Base-by-base conservation (phyloP, 2,113 vertebrate genomes). In the Camelus bactrianus region DNA sequence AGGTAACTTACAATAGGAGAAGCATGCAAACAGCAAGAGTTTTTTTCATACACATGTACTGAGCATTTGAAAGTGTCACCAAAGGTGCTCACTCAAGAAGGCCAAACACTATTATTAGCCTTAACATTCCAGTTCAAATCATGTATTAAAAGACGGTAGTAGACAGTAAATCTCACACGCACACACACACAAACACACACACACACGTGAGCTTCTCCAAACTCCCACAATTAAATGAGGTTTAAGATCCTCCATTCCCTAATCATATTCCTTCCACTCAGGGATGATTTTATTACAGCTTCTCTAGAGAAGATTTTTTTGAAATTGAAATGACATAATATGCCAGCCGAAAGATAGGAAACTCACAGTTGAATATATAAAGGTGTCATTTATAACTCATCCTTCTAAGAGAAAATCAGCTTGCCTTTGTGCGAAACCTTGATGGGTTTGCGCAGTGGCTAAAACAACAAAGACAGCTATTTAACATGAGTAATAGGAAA, bases 321-420 rank as follows among this genome's bases (percentile, higher is more conserved):
- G 3, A 81, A 91, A 93, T 87, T 82, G 58, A 95, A 96, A 93
- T 93, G 91, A 89, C 77, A 94, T 92, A 83, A 30, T 91, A 94
- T 38, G 73, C 77, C 64, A 75, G 52, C 24, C 64, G 54, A 95
- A 83, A 93, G 83, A 96, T 54, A 83, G 80, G 62, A 94, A 82
- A 69, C 72, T 89, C 77, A 77, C 32, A 42, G 54, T n/a, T 94
- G 69, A 84, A 42, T 83, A 85, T 46, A 93, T 42, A 89, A 60
- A 73, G 32, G n/a, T 88, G 42, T 69, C 87, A 35, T 93, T 96
- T 79, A 86, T 75, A 89, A 92, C 69, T 87, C 52, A 15, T 67
- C 35, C 56, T 96, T 95, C 69, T 19, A 22, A 84, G 64, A 58
- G 56, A 91, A 93, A 95, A 93, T 24, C 69, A 89, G 54, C 72